Evolutionary conservation across 1,140 invertebrate genomes (phyloP).

Genomic region (Helicoverpa zea): DNA sequence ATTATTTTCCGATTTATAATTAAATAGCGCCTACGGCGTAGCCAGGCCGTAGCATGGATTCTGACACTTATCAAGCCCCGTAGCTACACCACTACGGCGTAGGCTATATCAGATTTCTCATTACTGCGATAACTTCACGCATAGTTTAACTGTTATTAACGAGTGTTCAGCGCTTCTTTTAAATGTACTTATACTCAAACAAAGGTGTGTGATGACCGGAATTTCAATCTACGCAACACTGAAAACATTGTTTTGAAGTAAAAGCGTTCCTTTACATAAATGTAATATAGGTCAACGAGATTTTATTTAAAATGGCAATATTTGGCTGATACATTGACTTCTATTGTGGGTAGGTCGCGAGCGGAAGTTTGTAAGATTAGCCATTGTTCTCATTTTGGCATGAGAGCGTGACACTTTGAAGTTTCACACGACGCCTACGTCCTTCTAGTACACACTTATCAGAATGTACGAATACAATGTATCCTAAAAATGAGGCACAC

Average conservation of each 20-base stretch:
- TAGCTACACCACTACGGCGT: no score
- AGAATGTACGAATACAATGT: no score
- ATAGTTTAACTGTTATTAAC: background rate
- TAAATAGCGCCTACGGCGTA: no score
- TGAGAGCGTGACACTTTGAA: background rate
- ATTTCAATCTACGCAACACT: no score
- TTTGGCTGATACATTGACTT: background rate
- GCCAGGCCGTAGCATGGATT: no score
- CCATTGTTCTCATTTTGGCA: constrained; percentile 34
- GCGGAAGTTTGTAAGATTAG: constrained; percentile 33
- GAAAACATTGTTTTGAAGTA: background rate
- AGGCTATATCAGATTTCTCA: no score
- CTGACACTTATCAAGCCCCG: no score
- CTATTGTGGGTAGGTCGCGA: background rate
- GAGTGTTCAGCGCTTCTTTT: no score
- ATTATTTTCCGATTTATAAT: no score
- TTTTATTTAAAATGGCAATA: constrained; percentile 22
- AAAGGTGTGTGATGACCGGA: no score
- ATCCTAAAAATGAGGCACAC: no score
- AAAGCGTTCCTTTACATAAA: background rate
- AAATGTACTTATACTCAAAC: no score
- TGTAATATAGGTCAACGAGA: constrained; percentile 21
- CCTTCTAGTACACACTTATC: background rate
- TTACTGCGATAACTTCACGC: background rate
- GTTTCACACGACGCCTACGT: background rate